Conservation (phyloP, 2,888 invertebrate species). For the Tanytarsus gracilentus region DNA sequence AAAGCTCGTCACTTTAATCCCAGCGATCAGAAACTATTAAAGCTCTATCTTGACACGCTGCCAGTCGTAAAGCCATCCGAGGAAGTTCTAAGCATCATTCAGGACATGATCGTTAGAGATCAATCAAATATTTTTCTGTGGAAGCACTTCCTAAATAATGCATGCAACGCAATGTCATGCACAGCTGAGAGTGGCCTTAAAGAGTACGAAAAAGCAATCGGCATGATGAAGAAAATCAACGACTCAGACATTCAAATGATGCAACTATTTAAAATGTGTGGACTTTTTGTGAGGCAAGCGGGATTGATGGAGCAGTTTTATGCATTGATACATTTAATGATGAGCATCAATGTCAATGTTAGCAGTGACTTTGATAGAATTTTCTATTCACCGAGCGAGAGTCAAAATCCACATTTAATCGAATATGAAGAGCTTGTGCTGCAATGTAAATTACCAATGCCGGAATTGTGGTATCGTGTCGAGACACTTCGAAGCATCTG, state of each 20-base stretch:
- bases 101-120: conserved; percentile 44
- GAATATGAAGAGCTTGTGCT: conserved; percentile 55
- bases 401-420: conserved; percentile 40
- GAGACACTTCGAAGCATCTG: conserved; percentile 63
- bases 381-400: conserved; percentile 35
- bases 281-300: conserved; percentile 56
- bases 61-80: conserved; percentile 50
- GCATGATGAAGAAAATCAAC: conserved; percentile 38
- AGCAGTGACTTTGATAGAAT: conserved; percentile 33
- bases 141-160: neutral
- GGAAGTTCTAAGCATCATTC: conserved; percentile 47
- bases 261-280: conserved; percentile 42
- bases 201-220: conserved; percentile 46
- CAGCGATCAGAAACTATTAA: conserved; percentile 46
- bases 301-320: conserved; percentile 69
- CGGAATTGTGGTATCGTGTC: conserved; percentile 64
- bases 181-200: conserved; percentile 50
- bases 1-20: conserved; percentile 51
- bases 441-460: conserved; percentile 57
- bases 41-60: conserved; percentile 39
- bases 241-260: conserved; percentile 31
- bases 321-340: conserved; percentile 58
- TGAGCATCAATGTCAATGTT: conserved; percentile 54
- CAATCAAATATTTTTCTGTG: neutral
- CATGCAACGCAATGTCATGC: conserved; percentile 51